Evolutionary conservation across 1,140 invertebrate species (phyloP).

Genomic region (Drosophila subpulchrella): DNA sequence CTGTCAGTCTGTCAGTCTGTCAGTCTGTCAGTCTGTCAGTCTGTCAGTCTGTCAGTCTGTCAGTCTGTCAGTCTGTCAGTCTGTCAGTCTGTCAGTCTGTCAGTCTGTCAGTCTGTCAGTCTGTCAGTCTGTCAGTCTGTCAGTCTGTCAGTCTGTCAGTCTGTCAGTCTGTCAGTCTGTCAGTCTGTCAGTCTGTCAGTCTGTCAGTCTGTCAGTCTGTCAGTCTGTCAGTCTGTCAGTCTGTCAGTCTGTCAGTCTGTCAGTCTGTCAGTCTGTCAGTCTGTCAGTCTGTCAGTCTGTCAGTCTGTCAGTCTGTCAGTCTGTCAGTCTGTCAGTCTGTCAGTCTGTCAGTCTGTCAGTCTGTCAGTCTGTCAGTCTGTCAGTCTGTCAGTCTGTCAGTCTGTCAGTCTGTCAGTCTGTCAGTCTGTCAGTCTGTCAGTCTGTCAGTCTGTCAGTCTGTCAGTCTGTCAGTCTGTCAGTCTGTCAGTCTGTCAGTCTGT

Average conservation of each 20-base stretch:
- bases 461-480: neutral
- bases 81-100: conserved; percentile 1
- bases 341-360: too few relatives aligned
- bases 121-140: too few relatives aligned
- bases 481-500: neutral
- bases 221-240: too few relatives aligned
- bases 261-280: too few relatives aligned
- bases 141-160: too few relatives aligned
- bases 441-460: neutral
- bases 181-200: too few relatives aligned
- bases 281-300: too few relatives aligned
- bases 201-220: too few relatives aligned
- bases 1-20: neutral
- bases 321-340: too few relatives aligned
- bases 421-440: neutral
- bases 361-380: too few relatives aligned
- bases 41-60: neutral
- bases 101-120: too few relatives aligned
- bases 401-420: neutral
- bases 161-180: neutral
- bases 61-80: neutral
- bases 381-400: neutral
- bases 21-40: neutral
- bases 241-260: neutral
- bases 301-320: too few relatives aligned